Percentiles rank a stretch among this genome's conserved stretches.
phyloP scores from a whole-genome alignment of 2,797 vertebrate genomes.

The Gymnoscopelus microlampas region DNA sequence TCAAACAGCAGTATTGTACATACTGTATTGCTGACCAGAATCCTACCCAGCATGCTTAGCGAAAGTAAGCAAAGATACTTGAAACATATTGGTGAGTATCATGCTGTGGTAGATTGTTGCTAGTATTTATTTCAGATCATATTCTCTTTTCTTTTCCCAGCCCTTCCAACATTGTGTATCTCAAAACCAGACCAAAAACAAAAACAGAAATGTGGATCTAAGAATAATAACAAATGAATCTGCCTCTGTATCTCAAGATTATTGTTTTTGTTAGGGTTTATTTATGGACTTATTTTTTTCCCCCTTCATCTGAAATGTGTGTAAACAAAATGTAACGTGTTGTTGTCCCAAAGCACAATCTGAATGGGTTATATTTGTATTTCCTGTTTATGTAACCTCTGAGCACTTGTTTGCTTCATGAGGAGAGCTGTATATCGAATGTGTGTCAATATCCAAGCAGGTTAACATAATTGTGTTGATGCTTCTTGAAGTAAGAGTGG shows the following conservation, averaged over 20 bases:
- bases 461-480: neutral
- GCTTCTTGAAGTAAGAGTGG: neutral
- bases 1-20: neutral
- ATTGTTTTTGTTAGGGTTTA: slow-evolving; percentile 23
- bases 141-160: slow-evolving; percentile 13
- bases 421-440: neutral
- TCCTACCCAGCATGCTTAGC: slow-evolving; percentile 10
- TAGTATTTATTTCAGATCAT: slow-evolving; percentile 4
- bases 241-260: neutral
- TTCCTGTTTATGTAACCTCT: slow-evolving; percentile 1
- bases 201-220: too few relatives aligned
- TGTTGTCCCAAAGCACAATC: neutral
- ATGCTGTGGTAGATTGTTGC: too few relatives aligned
- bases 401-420: neutral
- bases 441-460: slow-evolving; percentile 10
- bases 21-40: slow-evolving; percentile 28
- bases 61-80: slow-evolving; percentile 1
- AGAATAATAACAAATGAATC: neutral
- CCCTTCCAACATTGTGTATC: neutral
- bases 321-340: neutral
- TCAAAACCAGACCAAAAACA: neutral
- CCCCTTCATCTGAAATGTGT: neutral
- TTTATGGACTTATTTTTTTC: neutral
- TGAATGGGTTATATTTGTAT: neutral
- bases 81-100: too few relatives aligned